These are phyloP conservation scores for Chrysina gloriosa DNA, from an alignment of 2,888 invertebrate species.

Conservation along the genomic window DNA sequence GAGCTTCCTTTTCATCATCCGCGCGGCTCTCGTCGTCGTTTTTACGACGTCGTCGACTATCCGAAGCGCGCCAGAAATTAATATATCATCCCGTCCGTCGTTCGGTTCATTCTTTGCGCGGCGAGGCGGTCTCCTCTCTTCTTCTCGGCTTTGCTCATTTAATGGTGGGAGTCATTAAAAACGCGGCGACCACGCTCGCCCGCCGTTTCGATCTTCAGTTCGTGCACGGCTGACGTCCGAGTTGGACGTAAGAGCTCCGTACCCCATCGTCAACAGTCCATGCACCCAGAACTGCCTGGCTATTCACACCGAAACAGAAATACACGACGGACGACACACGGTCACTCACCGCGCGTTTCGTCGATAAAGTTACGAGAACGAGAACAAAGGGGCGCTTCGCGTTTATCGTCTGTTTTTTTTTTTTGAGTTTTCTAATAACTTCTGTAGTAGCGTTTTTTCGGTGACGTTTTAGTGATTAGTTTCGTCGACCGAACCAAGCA, in stretches of 20 bases:
- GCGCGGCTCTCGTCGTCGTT: not conserved
- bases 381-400: too few relatives aligned
- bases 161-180: constrained; percentile 7
- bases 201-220: constrained; percentile 16
- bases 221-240: constrained; percentile 9
- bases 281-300: too few relatives aligned
- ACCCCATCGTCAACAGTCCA: too few relatives aligned
- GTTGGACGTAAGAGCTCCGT: not conserved
- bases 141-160: not conserved
- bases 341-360: constrained; percentile 10
- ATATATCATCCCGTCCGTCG: not conserved
- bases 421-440: too few relatives aligned
- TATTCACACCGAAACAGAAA: not conserved
- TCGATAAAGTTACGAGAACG: not conserved
- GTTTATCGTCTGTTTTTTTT: too few relatives aligned
- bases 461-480: too few relatives aligned
- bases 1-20: too few relatives aligned
- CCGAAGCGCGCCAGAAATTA: not conserved
- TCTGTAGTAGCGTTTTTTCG: too few relatives aligned
- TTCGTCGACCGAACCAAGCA: too few relatives aligned
- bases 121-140: not conserved
- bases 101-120: not conserved
- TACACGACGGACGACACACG: not conserved
- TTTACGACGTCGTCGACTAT: not conserved
- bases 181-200: not conserved